These are phyloP conservation scores for Atlantisia rogersi DNA, from an alignment of 2,113 vertebrate species.

Conservation along the genomic window DNA sequence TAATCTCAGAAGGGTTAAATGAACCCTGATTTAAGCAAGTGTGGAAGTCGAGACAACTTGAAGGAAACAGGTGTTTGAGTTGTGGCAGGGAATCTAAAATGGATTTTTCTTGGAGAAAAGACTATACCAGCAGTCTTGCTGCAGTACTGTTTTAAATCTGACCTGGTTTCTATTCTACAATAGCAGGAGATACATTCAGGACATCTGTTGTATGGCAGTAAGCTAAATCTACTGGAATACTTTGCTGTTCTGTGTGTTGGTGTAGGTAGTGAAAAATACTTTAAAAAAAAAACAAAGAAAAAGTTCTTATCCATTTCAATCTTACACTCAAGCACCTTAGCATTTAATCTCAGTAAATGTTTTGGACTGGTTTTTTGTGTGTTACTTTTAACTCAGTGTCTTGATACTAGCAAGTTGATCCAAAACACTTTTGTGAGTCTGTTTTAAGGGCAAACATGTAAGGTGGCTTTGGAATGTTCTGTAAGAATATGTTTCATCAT, in stretches of 20 bases:
- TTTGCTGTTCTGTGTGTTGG: neutral
- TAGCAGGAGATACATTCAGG: neutral
- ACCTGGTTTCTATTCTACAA: neutral
- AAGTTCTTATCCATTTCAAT: neutral
- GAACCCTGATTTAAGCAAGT: neutral
- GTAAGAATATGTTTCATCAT: neutral
- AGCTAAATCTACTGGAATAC: neutral
- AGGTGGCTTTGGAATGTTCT: neutral
- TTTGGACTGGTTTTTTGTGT: neutral
- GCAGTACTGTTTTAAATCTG: neutral
- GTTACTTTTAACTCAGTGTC: neutral
- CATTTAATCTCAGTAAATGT: neutral
- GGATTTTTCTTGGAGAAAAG: neutral
- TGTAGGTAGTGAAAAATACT: neutral
- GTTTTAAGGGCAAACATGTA: neutral
- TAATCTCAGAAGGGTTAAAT: neutral
- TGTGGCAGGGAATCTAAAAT: neutral
- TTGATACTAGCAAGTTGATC: neutral
- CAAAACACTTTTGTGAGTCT: neutral
- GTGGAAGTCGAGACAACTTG: neutral
- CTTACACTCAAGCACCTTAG: neutral
- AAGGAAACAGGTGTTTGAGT: neutral
- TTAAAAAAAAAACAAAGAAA: accelerated
- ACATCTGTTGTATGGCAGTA: neutral
- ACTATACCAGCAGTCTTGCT: neutral